Percentiles rank a stretch among this genome's conserved stretches.
Evolutionary conservation across 2,797 vertebrate genomes (phyloP).

Genomic region (Urophycis tenuis): DNA sequence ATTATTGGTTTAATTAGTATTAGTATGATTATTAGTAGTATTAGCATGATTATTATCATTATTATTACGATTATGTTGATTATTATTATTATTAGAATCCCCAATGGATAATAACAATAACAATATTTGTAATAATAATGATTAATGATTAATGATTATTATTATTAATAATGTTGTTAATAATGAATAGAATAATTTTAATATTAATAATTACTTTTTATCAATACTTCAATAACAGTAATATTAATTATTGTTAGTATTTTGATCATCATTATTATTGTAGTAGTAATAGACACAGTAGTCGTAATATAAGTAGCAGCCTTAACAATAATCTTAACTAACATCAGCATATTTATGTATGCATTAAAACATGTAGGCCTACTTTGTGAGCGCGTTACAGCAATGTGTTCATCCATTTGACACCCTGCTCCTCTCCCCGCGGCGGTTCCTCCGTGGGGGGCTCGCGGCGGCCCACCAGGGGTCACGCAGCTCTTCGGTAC

Average conservation of each 20-base stretch:
- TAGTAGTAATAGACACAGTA: background rate
- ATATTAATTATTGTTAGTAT: background rate
- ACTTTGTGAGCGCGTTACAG: background rate
- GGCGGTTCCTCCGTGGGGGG: no score
- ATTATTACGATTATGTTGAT: background rate
- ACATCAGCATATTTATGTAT: background rate
- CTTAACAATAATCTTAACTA: background rate
- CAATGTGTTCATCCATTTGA: background rate
- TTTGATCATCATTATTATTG: slow-evolving; percentile 1
- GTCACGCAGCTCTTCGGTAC: background rate
- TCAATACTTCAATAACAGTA: no score
- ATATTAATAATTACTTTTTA: background rate
- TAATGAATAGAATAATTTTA: background rate
- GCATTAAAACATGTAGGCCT: no score
- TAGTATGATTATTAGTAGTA: background rate
- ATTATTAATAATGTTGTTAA: background rate
- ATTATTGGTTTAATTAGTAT: background rate
- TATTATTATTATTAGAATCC: background rate
- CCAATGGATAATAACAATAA: no score
- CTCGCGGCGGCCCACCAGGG: background rate
- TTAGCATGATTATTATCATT: background rate
- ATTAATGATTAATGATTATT: slow-evolving; percentile 4
- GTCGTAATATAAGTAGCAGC: background rate
- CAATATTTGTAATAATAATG: background rate
- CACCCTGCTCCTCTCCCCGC: background rate